phyloP scores from a whole-genome alignment of 2,797 vertebrate genomes.

The Enteromius anoplus region DNA sequence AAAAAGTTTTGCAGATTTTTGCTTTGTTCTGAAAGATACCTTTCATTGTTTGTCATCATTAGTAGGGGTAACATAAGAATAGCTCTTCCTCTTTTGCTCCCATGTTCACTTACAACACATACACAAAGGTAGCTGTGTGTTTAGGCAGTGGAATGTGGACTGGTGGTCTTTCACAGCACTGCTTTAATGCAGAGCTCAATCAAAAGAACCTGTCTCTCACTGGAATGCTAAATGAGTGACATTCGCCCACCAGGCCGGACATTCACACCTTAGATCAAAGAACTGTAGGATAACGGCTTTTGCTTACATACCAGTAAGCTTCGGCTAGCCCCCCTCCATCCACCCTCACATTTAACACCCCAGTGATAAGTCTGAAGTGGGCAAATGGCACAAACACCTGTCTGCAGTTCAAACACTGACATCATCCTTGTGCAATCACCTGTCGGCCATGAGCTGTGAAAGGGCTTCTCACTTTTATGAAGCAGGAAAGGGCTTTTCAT shows the following conservation, averaged over 20 bases:
- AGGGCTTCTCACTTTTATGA: slow-evolving; percentile 45
- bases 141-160: slow-evolving; percentile 67
- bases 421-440: slow-evolving; percentile 51
- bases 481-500: slow-evolving; percentile 44
- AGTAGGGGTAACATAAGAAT: neutral
- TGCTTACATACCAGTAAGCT: slow-evolving; percentile 55
- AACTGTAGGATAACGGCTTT: slow-evolving; percentile 63
- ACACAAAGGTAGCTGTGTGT: slow-evolving; percentile 57
- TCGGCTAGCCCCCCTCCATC: slow-evolving; percentile 40
- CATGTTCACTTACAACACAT: slow-evolving; percentile 37
- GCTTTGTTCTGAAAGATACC: neutral
- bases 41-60: neutral
- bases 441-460: slow-evolving; percentile 43
- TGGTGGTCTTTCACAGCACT: slow-evolving; percentile 67
- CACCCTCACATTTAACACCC: slow-evolving; percentile 71
- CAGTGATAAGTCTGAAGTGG: slow-evolving; percentile 67
- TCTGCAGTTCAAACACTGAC: slow-evolving; percentile 47
- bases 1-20: neutral
- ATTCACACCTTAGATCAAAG: slow-evolving; percentile 79
- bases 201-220: slow-evolving; percentile 70
- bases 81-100: slow-evolving; percentile 31
- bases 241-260: slow-evolving; percentile 67
- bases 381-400: slow-evolving; percentile 75
- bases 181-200: slow-evolving; percentile 51
- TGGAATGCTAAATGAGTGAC: slow-evolving; percentile 75